Base-by-base conservation (phyloP, 2,888 invertebrate genomes). In the Chymomyza caudatula region DNA sequence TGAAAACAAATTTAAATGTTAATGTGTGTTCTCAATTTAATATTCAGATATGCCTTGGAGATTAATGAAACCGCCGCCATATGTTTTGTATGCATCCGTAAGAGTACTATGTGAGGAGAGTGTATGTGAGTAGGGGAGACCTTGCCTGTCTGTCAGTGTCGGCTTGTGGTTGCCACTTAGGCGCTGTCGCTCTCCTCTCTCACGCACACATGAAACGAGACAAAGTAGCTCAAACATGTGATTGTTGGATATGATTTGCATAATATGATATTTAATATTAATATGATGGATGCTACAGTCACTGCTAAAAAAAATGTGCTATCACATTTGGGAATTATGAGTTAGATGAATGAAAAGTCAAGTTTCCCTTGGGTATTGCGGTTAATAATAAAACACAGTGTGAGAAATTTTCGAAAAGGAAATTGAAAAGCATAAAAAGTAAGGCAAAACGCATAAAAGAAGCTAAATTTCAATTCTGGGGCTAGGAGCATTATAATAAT, bases 1-100 rank as follows among this genome's bases (percentile, higher is more conserved):
- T 83, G 85, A 83, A 83, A 83, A 81, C 83, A 85, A 83, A 85
- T 83, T 83, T 85, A 85, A 83, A 83, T 85, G 78, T 80, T 83
- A 83, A 85, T 83, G 74, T 56, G 69, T 65, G 73, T 69, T 71
- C 71, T 67, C 70, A 73, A 70, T 73, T 77, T 75, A 80, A 83
- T 82, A 77, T 85, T 69, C 78, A 67, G 74, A 64, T 72, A 63
- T 74, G 74, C 78, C 70, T 58, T 22, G 49, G 63, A 81, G 77
- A 84, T 80, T 80, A 83, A 80, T 83, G 71, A 67, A 77, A 78
- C 20, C 51, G 44, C 3, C 13, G 17, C 69, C 73, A 67, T 60
- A 54, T 68, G 75, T 65, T 52, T 68, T 56, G 29, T 52, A 54
- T 63, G n/a, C 55, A 61, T 25, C 47, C 15, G 29, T 1, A 37